phyloP scores from a whole-genome alignment of 2,797 vertebrate genomes.

The Synanceia verrucosa region DNA sequence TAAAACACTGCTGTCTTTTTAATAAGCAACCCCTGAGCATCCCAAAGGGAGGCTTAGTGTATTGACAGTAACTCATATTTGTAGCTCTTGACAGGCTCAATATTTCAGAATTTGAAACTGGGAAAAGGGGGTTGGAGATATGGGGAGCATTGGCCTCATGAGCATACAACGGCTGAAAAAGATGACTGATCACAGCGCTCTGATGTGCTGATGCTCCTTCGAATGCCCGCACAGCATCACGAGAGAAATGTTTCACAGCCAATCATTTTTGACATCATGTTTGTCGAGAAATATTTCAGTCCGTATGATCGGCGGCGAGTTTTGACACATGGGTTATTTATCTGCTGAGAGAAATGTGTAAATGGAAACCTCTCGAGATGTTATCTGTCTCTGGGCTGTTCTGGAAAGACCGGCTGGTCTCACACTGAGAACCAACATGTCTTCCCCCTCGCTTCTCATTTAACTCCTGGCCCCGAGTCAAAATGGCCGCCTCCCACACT shows the following conservation, averaged over 20 bases:
- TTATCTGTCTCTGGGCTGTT: constrained; percentile 34
- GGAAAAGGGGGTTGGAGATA: constrained; percentile 30
- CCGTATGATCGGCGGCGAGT: constrained; percentile 5
- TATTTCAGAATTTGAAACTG: constrained; percentile 44
- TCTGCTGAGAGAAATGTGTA: constrained; percentile 1
- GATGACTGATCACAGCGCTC: constrained; percentile 29
- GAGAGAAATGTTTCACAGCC: constrained; percentile 4
- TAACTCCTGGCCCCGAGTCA: constrained; percentile 69
- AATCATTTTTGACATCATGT: constrained; percentile 24
- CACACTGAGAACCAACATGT: constrained; percentile 72
- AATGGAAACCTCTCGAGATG: constrained; percentile 7
- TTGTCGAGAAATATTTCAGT: constrained; percentile 26
- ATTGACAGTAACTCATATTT: constrained; percentile 61
- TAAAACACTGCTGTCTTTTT: constrained; percentile 14
- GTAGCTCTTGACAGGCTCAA: constrained; percentile 57
- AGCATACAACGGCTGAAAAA: constrained; percentile 24
- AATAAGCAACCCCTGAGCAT: constrained; percentile 47
- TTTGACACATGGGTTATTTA: constrained; percentile 21
- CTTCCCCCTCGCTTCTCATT: constrained; percentile 62
- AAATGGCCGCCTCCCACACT: constrained; percentile 66
- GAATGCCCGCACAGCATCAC: constrained; percentile 2
- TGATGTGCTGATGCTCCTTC: constrained; percentile 36
- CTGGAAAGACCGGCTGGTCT: constrained; percentile 46
- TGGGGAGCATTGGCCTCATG: constrained; percentile 19
- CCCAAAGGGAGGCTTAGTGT: constrained; percentile 38